These are phyloP conservation scores for Parazoanthus atlanticus DNA, from an alignment of 92 coral and sea anemone species.

Conservation along the genomic window DNA sequence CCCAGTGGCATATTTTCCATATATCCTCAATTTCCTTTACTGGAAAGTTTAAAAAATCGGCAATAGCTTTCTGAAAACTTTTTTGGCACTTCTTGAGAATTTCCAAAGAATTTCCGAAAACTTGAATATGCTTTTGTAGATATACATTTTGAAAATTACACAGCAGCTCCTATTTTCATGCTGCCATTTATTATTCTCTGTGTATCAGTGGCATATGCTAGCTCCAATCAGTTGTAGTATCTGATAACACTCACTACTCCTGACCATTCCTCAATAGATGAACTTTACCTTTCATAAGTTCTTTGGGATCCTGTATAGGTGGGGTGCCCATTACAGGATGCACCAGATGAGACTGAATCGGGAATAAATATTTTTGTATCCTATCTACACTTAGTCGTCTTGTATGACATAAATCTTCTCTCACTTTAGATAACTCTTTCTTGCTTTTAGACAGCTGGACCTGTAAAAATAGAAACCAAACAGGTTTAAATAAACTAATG, in stretches of 20 bases:
- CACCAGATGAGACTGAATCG: constrained; percentile 80
- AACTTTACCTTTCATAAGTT: constrained; percentile 54
- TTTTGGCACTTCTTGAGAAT: no score
- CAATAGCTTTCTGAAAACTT: no score
- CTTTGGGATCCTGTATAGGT: constrained; percentile 64
- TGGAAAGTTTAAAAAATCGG: no score
- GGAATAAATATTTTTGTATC: constrained; percentile 87
- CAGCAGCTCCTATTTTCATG: no score
- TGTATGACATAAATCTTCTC: constrained; percentile 60
- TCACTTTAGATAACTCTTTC: constrained; percentile 52
- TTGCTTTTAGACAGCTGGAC: constrained; percentile 64
- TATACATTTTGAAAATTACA: no score
- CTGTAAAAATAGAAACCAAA: constrained; percentile 42
- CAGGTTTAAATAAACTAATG: not conserved
- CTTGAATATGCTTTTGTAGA: no score
- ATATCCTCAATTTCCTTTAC: no score
- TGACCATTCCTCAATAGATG: not conserved
- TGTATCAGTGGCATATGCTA: no score
- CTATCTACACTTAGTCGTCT: constrained; percentile 70
- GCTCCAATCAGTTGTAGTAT: no score
- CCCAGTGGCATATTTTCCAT: no score
- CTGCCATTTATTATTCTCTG: no score
- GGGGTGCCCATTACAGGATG: constrained; percentile 91
- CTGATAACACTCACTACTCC: not conserved
- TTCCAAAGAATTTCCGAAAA: no score